Base-by-base conservation (phyloP, 2,113 vertebrate genomes). In the Stegastes partitus region DNA sequence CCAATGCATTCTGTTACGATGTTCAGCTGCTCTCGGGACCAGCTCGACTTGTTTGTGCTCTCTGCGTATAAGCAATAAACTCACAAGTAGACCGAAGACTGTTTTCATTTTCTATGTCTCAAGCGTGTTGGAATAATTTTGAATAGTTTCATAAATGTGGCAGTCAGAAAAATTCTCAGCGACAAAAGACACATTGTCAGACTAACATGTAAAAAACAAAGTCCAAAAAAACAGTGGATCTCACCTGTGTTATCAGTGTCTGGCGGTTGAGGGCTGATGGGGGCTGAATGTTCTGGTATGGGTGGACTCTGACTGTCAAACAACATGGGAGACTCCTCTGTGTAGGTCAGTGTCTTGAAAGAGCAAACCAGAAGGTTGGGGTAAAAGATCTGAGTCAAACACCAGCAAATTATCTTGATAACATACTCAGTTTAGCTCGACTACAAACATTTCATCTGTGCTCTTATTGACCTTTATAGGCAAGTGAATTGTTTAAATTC, bases 291-390 rank as follows among this genome's bases (percentile, higher is more conserved):
- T 22, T 66, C 68, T 28, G 49, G 10, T 16, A 10, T 11, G 5
- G 47, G 19, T 55, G 72, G 56, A 51, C 18, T 75, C 22, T 74
- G 79, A 45, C 23, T 64, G 4, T 23, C 12, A 56, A 21, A 3
- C 67, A 70, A 75, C 67, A 79, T 83, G 22, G 82, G 74, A 31
- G 51, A 57, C 73, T 84, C 73, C 70, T 92, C 89, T 34, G 14
- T 56, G 5, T 76, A 37, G 11, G 15, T 50, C 0, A 83, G 50
- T 37, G 12, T 68, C 90, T 91, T 75, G n/a, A 50, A 75, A 73
- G 37, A n/a, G 53, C 28, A 77, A 64, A 62, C 1, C 68, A 69
- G 3, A 58, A 14, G 28, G 0, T 25, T 0, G 4, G 56, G 4
- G 15, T 74, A 0, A 69, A 47, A 31, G 21, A 9, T 34, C 31